Conservation (phyloP, 1,140 invertebrate species). For the Macrotrachela quadricornifera region DNA sequence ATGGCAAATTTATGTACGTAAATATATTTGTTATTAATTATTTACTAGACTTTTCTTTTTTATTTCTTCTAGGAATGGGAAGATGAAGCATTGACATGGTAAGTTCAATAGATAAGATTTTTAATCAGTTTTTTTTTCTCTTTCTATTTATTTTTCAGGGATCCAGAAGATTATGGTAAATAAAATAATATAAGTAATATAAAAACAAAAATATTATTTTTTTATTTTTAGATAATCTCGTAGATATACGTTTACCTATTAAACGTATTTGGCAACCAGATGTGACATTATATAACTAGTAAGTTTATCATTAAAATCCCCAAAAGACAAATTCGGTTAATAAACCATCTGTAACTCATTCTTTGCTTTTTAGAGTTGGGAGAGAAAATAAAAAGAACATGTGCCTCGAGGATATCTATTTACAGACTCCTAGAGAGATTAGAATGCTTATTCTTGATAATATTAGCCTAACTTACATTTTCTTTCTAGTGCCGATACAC, state of each 20-base stretch:
- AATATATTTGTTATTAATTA: background rate
- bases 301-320: too few species aligned
- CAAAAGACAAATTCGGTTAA: too few species aligned
- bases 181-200: too few species aligned
- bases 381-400: too few species aligned
- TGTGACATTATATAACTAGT: background rate
- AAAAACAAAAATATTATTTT: too few species aligned
- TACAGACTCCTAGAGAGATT: conserved; percentile 37
- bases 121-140: too few species aligned
- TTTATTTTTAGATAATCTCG: background rate
- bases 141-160: background rate
- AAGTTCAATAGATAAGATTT: too few species aligned
- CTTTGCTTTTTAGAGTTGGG: too few species aligned
- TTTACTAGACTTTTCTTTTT: too few species aligned
- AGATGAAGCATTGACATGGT: conserved; percentile 3
- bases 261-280: conserved; percentile 7
- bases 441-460: conserved; percentile 48
- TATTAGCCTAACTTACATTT: conserved; percentile 38
- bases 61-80: conserved; percentile 1
- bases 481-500: conserved; percentile 17
- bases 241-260: conserved; percentile 4
- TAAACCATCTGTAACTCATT: too few species aligned
- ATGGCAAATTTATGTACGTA: conserved; percentile 2
- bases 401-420: conserved; percentile 69
- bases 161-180: background rate